Conservation (phyloP, 2,797 vertebrate species). For the Periophthalmus magnuspinnatus region DNA sequence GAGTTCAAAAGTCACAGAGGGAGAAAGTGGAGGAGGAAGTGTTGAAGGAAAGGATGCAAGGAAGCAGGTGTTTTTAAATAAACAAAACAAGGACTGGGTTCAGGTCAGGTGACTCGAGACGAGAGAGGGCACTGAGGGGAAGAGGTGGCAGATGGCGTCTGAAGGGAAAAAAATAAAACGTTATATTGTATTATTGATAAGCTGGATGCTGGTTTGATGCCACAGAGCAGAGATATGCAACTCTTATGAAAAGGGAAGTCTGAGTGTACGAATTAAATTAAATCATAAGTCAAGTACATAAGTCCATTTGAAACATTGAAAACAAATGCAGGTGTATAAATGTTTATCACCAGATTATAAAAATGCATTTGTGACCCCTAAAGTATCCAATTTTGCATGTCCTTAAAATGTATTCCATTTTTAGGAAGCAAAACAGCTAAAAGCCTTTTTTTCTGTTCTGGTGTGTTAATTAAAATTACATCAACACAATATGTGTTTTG, state of each 20-base stretch:
- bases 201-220: slow-evolving; percentile 24
- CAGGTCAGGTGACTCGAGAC: slow-evolving; percentile 36
- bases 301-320: too few species aligned
- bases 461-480: not conserved
- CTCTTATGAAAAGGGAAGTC: too few species aligned
- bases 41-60: slow-evolving; percentile 44
- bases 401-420: too few species aligned
- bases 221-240: slow-evolving; percentile 10
- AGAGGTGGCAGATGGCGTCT: slow-evolving; percentile 33
- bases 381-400: too few species aligned
- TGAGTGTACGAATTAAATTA: too few species aligned
- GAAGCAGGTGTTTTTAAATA: slow-evolving; percentile 68
- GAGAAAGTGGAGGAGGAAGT: slow-evolving; percentile 60
- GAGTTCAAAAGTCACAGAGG: slow-evolving; percentile 43
- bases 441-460: too few species aligned
- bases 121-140: slow-evolving; percentile 6
- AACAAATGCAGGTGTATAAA: too few species aligned
- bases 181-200: slow-evolving; percentile 46
- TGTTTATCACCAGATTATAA: too few species aligned
- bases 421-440: too few species aligned
- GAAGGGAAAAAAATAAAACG: slow-evolving; percentile 45
- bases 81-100: slow-evolving; percentile 45
- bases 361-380: too few species aligned
- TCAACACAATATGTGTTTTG: not conserved
- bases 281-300: too few species aligned